These are phyloP conservation scores for Plutella xylostella DNA, from an alignment of 2,888 invertebrate genomes.

Conservation along the genomic window DNA sequence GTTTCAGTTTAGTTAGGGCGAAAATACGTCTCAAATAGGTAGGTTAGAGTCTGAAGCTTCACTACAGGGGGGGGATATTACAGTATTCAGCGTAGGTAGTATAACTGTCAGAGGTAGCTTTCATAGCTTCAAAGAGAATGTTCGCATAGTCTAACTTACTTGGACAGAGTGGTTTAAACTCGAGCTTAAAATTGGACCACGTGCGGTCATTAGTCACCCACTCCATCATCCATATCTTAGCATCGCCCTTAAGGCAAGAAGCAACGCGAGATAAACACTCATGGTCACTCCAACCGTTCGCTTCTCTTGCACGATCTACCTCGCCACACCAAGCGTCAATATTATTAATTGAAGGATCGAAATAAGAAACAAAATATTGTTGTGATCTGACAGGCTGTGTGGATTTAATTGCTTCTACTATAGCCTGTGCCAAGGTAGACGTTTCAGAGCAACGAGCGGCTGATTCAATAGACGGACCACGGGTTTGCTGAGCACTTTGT, in stretches of 20 bases:
- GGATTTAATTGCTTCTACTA: neutral
- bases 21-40: too few species aligned
- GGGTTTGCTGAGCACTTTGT: neutral
- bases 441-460: neutral
- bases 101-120: slow-evolving; percentile 19
- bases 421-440: neutral
- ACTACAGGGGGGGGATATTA: too few species aligned
- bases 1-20: too few species aligned
- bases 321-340: slow-evolving; percentile 3
- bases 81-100: slow-evolving; percentile 23
- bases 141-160: slow-evolving; percentile 17
- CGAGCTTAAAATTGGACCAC: slow-evolving; percentile 21
- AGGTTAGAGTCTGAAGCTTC: too few species aligned
- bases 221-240: neutral
- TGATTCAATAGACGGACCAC: neutral
- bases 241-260: neutral
- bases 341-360: neutral
- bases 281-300: neutral
- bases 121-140: slow-evolving; percentile 20
- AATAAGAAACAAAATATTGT: neutral
- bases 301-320: neutral
- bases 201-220: slow-evolving; percentile 17
- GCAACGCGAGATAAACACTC: slow-evolving; percentile 4
- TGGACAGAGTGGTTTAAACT: slow-evolving; percentile 21
- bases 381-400: neutral